phyloP scores from a whole-genome alignment of 2,888 invertebrate species.

The Sinhomidia bicolor region DNA sequence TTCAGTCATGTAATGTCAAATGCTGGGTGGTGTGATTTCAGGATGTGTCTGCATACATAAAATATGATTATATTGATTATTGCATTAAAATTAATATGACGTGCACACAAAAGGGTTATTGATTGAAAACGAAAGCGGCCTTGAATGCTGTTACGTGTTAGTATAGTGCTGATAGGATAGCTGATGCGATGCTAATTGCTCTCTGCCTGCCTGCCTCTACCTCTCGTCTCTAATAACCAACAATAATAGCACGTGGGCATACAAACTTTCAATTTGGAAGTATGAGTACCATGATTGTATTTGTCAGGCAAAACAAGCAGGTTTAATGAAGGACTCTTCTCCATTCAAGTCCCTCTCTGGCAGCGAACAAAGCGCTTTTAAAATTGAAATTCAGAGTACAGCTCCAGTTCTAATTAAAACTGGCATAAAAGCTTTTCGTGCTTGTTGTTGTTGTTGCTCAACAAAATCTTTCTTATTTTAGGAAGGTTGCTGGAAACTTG shows the following conservation, averaged over 20 bases:
- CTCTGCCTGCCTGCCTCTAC: no score
- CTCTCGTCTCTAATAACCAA: conserved; percentile 2
- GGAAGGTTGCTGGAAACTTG: not conserved
- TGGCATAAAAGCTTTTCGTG: not conserved
- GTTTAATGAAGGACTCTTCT: conserved; percentile 4
- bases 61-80: not conserved
- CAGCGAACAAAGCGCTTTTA: not conserved
- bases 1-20: not conserved
- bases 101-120: not conserved
- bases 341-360: not conserved
- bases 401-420: not conserved
- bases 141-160: not conserved
- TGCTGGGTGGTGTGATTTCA: not conserved
- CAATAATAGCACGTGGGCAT: conserved; percentile 3
- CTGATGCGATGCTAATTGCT: not conserved
- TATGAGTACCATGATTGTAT: not conserved
- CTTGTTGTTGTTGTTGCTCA: not conserved
- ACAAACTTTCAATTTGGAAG: not conserved
- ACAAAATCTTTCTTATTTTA: not conserved
- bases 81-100: conserved; percentile 28
- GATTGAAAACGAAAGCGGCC: conserved; percentile 13
- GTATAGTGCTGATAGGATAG: not conserved
- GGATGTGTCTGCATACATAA: not conserved
- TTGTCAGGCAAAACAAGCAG: not conserved
- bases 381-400: not conserved